Base-by-base conservation (phyloP, 2,113 vertebrate genomes). In the Mixornis gularis region DNA sequence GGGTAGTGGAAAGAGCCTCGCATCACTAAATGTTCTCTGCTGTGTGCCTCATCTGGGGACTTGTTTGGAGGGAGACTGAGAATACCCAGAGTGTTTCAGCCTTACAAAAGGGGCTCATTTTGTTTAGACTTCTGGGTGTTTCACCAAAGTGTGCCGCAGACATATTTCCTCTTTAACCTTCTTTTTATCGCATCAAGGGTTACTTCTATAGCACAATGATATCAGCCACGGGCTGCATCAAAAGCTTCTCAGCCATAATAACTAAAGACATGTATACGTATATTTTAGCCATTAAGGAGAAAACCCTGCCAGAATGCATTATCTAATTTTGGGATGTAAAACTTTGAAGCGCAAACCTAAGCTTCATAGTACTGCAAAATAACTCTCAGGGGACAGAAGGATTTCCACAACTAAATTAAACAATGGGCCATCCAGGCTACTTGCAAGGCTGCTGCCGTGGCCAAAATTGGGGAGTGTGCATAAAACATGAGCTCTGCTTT, bases 111-210 rank as follows among this genome's bases (percentile, higher is more conserved):
- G 60, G 87, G 46, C 82, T 92, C 1, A 1, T 90, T 90, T 88
- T 69, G 60, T 51, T 86, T 27, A 40, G 79, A 48, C 27, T 91
- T 48, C 49, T 90, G 85, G 51, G 85, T 80, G 46, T 84, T 94
- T 92, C 79, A 62, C 40, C 26, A 70, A 85, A 85, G 68, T 49
- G 59, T 80, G 52, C 36, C 0, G 4, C 71, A 49, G 36, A 43
- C 64, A 51, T 86, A 88, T 93, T 95, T 93, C 87, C 81, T 85
- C 87, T 94, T 96, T 94, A 97, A 95, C 93, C 94, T 95, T 89
- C 72, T 94, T 95, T 94, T 94, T 84, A 79, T 77, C 0, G 0
- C 85, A 91, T 85, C 85, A n/a, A 88, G 87, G 89, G 94, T 93
- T 95, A 93, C 81, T 83, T 81, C 65, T 92, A 93, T 49, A 94